phyloP scores from a whole-genome alignment of 2,113 vertebrate species.

The Peromyscus polionotus region DNA sequence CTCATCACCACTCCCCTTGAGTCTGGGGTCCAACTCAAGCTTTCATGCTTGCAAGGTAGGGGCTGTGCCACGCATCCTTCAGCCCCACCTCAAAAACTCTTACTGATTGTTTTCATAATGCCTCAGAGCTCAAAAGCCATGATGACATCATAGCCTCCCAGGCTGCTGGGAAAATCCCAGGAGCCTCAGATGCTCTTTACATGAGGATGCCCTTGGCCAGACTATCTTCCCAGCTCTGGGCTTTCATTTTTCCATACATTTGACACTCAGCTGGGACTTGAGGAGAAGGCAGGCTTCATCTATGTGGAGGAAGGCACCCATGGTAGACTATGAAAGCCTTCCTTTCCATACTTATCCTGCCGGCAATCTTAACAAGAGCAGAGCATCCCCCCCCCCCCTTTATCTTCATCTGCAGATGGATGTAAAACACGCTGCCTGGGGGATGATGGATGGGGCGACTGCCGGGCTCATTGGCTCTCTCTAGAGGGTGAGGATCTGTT shows the following conservation, averaged over 20 bases:
- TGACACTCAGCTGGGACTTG: neutral
- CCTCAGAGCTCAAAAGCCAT: neutral
- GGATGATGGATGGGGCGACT: conserved; percentile 57
- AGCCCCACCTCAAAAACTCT: neutral
- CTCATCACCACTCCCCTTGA: neutral
- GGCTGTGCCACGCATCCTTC: too few relatives aligned
- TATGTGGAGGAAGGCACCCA: neutral
- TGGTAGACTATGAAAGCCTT: conserved; percentile 46
- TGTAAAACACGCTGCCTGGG: conserved; percentile 57
- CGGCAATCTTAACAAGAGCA: conserved; percentile 57
- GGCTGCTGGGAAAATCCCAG: conserved; percentile 4
- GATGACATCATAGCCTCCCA: neutral
- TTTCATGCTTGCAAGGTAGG: neutral
- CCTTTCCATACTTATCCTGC: neutral
- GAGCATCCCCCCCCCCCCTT: neutral
- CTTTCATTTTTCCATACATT: neutral
- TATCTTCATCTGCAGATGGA: conserved; percentile 74
- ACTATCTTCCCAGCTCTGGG: neutral
- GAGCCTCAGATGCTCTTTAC: neutral
- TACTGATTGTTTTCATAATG: neutral
- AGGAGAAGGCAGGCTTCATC: conserved; percentile 7
- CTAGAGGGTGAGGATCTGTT: conserved; percentile 29
- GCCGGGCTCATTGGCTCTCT: neutral
- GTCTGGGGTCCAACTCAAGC: neutral
- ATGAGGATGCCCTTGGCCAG: neutral